Evolutionary conservation across 2,888 invertebrate genomes (phyloP).

Genomic region (Chymomyza fuscimana): DNA sequence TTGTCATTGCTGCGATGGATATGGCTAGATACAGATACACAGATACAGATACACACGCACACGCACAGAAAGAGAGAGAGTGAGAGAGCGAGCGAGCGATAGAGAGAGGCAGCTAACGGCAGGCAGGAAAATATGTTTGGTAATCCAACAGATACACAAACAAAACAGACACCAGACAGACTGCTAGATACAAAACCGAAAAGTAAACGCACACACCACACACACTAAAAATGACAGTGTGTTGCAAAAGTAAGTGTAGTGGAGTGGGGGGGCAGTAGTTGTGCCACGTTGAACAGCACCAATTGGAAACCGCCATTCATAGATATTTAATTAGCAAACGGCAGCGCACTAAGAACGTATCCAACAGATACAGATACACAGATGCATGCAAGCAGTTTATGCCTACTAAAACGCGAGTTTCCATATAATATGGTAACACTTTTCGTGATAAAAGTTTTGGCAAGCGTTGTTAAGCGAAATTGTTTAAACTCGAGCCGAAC

Average conservation of each 20-base stretch:
- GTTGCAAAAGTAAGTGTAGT: not conserved
- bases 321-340: conserved; percentile 72
- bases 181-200: conserved; percentile 17
- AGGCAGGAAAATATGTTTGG: conserved; percentile 27
- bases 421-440: too few species aligned
- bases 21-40: not conserved
- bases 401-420: too few species aligned
- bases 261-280: not conserved
- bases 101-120: not conserved
- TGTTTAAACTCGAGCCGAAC: too few species aligned
- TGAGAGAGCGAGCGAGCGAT: not conserved
- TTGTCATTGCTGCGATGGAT: not conserved
- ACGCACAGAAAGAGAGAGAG: not conserved
- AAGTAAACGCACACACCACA: conserved; percentile 5
- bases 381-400: not conserved
- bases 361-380: not conserved
- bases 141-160: conserved; percentile 37
- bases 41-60: not conserved
- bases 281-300: conserved; percentile 5
- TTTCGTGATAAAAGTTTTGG: too few species aligned
- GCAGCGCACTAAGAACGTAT: conserved; percentile 8
- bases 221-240: not conserved
- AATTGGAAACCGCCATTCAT: conserved; percentile 69
- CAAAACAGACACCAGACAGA: conserved; percentile 15
- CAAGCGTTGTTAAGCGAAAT: too few species aligned